These are phyloP conservation scores for Puma concolor DNA, from an alignment of 2,113 vertebrate genomes.

Conservation along the genomic window DNA sequence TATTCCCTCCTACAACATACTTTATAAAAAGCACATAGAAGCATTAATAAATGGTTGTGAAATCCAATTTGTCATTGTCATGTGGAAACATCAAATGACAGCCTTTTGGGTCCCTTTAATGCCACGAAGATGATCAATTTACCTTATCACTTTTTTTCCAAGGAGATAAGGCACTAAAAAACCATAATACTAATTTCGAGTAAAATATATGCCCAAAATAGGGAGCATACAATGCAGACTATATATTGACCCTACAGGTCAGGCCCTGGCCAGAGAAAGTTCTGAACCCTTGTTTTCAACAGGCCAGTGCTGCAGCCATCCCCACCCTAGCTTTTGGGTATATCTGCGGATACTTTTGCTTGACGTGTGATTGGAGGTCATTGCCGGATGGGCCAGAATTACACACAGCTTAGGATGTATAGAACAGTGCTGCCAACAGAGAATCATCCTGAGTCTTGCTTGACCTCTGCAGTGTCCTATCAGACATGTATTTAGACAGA, in stretches of 20 bases:
- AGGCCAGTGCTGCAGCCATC: not conserved
- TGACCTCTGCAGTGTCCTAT: not conserved
- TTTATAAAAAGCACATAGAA: not conserved
- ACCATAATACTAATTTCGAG: not conserved
- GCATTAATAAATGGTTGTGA: conserved; percentile 24
- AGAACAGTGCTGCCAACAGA: not conserved
- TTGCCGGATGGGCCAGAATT: not conserved
- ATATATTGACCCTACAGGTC: not conserved
- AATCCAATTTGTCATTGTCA: not conserved
- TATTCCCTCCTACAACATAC: not conserved
- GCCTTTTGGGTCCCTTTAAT: not conserved
- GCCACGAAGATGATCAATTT: not conserved
- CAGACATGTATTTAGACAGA: not conserved
- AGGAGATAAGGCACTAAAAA: not conserved
- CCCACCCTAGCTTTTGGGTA: not conserved
- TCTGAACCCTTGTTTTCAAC: not conserved
- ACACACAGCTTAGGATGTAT: not conserved
- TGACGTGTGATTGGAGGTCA: not conserved
- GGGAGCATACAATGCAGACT: not conserved
- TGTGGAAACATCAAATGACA: not conserved
- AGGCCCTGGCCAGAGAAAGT: not conserved
- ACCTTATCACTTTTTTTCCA: not conserved
- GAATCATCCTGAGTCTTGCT: not conserved
- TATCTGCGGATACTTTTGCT: not conserved
- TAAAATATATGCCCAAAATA: not conserved